Evolutionary conservation across 35 echinoderm and acorn worm species (phyloP), one percentile per base, ranked within the genome.

Genomic region (Ophioderma brevispina): DNA sequence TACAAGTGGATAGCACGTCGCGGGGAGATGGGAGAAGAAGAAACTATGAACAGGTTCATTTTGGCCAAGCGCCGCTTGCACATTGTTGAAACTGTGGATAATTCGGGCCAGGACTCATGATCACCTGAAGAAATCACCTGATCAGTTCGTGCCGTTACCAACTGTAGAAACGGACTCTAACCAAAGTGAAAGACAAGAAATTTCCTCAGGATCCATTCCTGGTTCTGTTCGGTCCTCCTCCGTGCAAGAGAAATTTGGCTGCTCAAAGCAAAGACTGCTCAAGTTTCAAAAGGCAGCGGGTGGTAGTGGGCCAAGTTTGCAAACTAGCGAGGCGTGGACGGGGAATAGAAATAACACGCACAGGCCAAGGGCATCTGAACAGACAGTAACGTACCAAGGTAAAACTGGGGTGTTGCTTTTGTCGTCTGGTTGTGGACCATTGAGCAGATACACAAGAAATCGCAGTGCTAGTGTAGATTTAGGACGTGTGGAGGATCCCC

Each of bases 261-360:
- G 59, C 59, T 70, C n/a, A 3, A 8, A 70, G 59, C 59, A 70
- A 30, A 15, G 10, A 25, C 59, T 70, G 28, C 59, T 70, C 59
- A 30, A 70, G 59, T 70, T 70, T 15, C 59, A 6, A 70, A 70
- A 70, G 59, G 28, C 59, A 70, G 59, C 59, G 28, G 59, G 59
- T 15, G 59, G 59, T 30, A 70, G 59, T 70, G 59, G 59, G 59
- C 59, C 59, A 70, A 70, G 59, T 70, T 70, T 70, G 59, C 59
- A 70, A 70, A 70, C 59, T 70, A 70, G 59, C 59, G 59, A 70
- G 59, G 59, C 59, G 59, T 70, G 59, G 59, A 70, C 59, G 59
- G 28, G 59, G 17, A 30, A 30, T 70, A 70, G 59, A 3, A 30
- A 30, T 70, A 25, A 70, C 59, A 70, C 59, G 59, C 15, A 70